A percentile compares a stretch with the other conserved stretches of the same genome.
phyloP scores from a whole-genome alignment of 2,113 vertebrate genomes.

The Nymphicus hollandicus region DNA sequence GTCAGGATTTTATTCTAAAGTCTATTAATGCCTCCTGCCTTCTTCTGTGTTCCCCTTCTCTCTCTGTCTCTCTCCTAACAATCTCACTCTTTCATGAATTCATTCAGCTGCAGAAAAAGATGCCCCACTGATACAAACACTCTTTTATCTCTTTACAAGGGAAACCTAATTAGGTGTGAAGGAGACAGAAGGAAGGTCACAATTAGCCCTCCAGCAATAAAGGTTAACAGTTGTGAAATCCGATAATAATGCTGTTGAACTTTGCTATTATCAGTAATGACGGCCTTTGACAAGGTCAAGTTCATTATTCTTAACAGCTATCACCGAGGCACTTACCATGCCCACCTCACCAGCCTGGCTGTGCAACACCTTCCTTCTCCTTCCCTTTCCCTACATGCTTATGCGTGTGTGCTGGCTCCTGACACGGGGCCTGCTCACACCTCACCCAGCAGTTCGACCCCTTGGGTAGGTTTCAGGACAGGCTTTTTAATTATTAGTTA shows the following conservation, averaged over 20 bases:
- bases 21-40: constrained; percentile 59
- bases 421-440: neutral
- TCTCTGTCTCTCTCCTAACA: constrained; percentile 16
- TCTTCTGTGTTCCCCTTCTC: neutral
- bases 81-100: constrained; percentile 49
- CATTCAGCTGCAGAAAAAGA: constrained; percentile 44
- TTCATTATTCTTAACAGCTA: constrained; percentile 26
- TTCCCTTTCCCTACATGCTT: neutral
- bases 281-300: constrained; percentile 51
- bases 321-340: neutral
- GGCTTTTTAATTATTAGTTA: neutral
- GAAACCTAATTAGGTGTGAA: constrained; percentile 71
- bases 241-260: constrained; percentile 57
- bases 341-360: neutral
- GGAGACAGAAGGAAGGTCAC: constrained; percentile 61
- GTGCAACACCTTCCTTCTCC: neutral
- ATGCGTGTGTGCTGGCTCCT: neutral
- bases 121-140: constrained; percentile 51
- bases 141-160: constrained; percentile 66
- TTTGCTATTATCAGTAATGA: constrained; percentile 50
- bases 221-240: constrained; percentile 70
- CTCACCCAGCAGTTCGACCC: fast-evolving
- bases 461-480: neutral
- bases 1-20: constrained; percentile 72
- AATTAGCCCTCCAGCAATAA: constrained; percentile 62